Evolutionary conservation across 2,113 vertebrate genomes (phyloP).

Genomic region (Pelecanus crispus): DNA sequence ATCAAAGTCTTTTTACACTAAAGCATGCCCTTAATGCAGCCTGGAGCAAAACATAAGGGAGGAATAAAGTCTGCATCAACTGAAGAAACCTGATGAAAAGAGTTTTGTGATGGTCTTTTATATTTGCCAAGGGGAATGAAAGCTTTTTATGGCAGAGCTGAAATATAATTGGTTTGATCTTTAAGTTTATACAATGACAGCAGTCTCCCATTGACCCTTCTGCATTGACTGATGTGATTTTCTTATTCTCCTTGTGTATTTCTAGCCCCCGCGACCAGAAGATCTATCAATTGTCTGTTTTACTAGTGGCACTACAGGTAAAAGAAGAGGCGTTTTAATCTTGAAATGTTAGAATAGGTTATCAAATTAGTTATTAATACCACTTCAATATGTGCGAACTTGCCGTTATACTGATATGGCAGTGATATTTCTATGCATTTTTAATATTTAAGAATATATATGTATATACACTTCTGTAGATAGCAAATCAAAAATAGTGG

Average conservation of each 20-base stretch:
- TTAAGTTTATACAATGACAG: background rate
- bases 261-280: slow-evolving; percentile 86
- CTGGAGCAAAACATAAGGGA: background rate
- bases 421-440: background rate
- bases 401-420: background rate
- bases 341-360: background rate
- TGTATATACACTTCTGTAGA: background rate
- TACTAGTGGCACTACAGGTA: slow-evolving; percentile 95
- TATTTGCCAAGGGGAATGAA: background rate
- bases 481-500: background rate
- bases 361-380: background rate
- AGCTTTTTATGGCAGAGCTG: background rate
- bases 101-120: background rate
- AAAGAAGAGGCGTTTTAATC: background rate
- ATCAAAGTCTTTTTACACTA: background rate
- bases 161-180: background rate
- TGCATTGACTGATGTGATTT: background rate
- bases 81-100: background rate
- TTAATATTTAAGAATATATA: background rate
- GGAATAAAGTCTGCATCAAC: background rate
- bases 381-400: background rate
- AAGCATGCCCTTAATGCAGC: background rate
- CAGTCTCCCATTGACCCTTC: background rate
- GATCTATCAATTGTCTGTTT: slow-evolving; percentile 95
- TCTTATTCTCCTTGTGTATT: slow-evolving; percentile 27